Evolutionary conservation across 2,797 vertebrate genomes (phyloP).

Genomic region (Chelonia mydas): DNA sequence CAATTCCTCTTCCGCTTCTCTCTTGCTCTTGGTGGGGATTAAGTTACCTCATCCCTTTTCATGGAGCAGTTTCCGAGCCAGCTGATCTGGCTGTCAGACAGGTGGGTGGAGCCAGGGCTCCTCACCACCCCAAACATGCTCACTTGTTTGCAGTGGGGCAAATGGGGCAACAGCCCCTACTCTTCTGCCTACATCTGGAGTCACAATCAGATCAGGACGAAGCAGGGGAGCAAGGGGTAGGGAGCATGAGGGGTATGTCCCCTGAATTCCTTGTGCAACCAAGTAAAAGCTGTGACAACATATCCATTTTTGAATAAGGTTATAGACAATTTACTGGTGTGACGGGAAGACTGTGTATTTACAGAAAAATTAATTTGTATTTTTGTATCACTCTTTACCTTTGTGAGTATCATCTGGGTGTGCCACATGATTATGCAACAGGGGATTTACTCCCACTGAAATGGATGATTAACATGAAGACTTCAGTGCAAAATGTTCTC

Average conservation of each 20-base stretch:
- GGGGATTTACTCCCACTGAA: slow-evolving; percentile 17
- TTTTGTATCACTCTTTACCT: background rate
- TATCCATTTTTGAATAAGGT: background rate
- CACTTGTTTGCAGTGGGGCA: background rate
- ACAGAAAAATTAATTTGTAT: background rate
- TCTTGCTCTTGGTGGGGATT: no score
- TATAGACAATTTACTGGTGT: background rate
- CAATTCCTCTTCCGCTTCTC: background rate
- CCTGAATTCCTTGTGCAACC: background rate
- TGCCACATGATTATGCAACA: background rate
- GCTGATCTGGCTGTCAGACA: background rate
- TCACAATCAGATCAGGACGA: background rate
- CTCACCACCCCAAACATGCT: background rate
- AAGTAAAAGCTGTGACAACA: background rate
- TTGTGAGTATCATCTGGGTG: background rate
- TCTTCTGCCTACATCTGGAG: background rate
- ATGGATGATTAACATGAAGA: slow-evolving; percentile 3
- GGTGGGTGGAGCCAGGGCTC: background rate
- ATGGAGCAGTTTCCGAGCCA: background rate
- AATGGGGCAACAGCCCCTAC: background rate
- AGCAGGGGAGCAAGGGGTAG: background rate
- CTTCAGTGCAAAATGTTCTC: background rate
- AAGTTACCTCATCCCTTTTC: background rate
- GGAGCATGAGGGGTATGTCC: background rate
- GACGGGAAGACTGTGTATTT: background rate